These are phyloP conservation scores for Propithecus deckenii DNA, from an alignment of 2,797 vertebrate genomes.

Conservation along the genomic window DNA sequence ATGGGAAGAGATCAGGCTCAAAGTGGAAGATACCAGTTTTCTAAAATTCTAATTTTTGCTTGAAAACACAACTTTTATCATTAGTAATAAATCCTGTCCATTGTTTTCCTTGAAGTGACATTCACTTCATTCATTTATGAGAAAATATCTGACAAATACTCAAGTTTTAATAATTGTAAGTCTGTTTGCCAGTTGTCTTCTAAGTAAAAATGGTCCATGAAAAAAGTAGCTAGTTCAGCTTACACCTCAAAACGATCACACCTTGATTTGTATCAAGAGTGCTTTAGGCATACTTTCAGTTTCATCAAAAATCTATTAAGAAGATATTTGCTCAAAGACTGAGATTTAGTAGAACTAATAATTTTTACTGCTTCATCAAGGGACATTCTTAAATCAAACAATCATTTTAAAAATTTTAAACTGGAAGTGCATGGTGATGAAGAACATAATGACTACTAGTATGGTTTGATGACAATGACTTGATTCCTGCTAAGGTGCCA, in stretches of 20 bases:
- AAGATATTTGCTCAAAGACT: neutral
- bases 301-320: neutral
- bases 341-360: neutral
- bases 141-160: neutral
- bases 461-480: neutral
- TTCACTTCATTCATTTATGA: neutral
- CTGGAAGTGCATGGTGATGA: neutral
- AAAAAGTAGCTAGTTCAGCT: neutral
- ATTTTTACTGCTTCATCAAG: neutral
- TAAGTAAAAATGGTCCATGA: neutral
- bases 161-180: neutral
- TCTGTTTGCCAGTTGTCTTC: neutral
- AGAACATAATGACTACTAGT: neutral
- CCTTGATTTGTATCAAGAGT: neutral
- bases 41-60: conserved; percentile 6
- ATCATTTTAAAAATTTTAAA: neutral
- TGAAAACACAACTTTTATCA: conserved; percentile 32
- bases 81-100: neutral
- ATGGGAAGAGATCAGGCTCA: conserved; percentile 4
- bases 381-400: conserved; percentile 1
- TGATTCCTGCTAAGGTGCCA: neutral
- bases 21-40: neutral
- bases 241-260: neutral
- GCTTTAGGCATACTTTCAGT: neutral
- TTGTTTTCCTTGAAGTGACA: neutral